Conservation (phyloP, 2,113 vertebrate genomes). For the Xiphorhynchus elegans region DNA sequence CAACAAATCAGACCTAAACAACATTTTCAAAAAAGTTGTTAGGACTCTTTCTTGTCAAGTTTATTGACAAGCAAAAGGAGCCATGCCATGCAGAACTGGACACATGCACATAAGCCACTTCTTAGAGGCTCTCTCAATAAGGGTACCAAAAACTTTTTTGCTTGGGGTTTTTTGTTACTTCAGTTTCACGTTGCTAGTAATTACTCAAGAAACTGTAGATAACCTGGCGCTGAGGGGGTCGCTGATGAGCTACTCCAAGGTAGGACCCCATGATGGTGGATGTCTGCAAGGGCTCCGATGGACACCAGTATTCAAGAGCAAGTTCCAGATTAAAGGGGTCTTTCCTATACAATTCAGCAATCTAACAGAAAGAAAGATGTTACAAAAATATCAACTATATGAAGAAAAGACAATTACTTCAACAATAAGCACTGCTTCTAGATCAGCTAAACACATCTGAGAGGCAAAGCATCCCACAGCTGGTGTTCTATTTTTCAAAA, state of each 20-base stretch:
- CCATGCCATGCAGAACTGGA: neutral
- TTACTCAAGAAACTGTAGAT: neutral
- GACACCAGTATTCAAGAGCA: slow-evolving; percentile 95
- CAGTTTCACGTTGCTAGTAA: neutral
- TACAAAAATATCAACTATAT: neutral
- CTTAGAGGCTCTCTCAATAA: neutral
- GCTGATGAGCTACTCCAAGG: slow-evolving; percentile 89
- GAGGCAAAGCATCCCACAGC: neutral
- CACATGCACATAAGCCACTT: neutral
- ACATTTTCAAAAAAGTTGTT: neutral
- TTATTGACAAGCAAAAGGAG: neutral
- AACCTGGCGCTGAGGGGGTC: slow-evolving; percentile 96
- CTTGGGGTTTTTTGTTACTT: neutral
- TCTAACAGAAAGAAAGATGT: slow-evolving; percentile 71
- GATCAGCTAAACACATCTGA: neutral
- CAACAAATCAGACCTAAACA: neutral
- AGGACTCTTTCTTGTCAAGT: neutral
- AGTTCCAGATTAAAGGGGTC: slow-evolving; percentile 91
- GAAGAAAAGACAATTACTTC: neutral
- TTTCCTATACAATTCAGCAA: slow-evolving; percentile 90
- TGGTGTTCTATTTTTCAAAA: neutral
- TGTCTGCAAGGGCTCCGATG: slow-evolving; percentile 90
- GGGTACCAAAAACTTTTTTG: neutral
- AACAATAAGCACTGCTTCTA: neutral
- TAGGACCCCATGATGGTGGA: slow-evolving; percentile 90